A percentile compares a stretch with the other conserved stretches of the same genome.
Evolutionary conservation across 2,888 invertebrate genomes (phyloP).

Genomic region (Ichneumoninae sp.): DNA sequence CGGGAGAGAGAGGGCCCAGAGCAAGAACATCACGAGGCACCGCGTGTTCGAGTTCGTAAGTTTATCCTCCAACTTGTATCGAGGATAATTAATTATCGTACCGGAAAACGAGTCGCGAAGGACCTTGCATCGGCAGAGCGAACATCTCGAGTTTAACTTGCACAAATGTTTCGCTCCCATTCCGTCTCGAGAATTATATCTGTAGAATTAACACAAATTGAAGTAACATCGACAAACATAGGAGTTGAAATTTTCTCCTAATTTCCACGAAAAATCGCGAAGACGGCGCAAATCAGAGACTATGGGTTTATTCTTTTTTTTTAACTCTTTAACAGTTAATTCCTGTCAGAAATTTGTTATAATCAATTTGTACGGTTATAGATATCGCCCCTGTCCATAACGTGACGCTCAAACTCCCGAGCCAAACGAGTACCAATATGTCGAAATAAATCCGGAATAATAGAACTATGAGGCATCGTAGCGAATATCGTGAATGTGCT

Average conservation of each 20-base stretch:
- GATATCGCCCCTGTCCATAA: not conserved
- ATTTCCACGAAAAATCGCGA: not conserved
- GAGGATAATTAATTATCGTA: conserved; percentile 63
- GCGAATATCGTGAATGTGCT: not conserved
- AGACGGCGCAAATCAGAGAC: not conserved
- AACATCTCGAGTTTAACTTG: conserved; percentile 28
- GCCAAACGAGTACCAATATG: not conserved
- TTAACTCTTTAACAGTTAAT: no score
- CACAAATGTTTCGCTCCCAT: conserved; percentile 25
- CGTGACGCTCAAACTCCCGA: not conserved
- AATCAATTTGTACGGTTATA: not conserved
- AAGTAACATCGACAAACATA: not conserved
- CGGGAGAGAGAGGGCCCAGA: conserved; percentile 1
- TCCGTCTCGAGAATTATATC: conserved; percentile 8
- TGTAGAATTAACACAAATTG: conserved; percentile 1
- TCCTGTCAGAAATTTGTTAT: no score
- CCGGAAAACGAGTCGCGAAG: conserved; percentile 44
- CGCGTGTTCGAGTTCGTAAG: conserved; percentile 58
- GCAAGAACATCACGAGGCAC: conserved; percentile 40
- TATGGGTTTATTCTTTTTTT: no score
- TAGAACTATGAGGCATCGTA: not conserved
- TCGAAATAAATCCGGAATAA: conserved; percentile 14
- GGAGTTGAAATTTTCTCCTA: not conserved
- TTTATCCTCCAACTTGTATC: conserved; percentile 53
- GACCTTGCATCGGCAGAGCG: conserved; percentile 15